phyloP scores from a whole-genome alignment of 2,888 invertebrate species.

The Craniophora ligustri region DNA sequence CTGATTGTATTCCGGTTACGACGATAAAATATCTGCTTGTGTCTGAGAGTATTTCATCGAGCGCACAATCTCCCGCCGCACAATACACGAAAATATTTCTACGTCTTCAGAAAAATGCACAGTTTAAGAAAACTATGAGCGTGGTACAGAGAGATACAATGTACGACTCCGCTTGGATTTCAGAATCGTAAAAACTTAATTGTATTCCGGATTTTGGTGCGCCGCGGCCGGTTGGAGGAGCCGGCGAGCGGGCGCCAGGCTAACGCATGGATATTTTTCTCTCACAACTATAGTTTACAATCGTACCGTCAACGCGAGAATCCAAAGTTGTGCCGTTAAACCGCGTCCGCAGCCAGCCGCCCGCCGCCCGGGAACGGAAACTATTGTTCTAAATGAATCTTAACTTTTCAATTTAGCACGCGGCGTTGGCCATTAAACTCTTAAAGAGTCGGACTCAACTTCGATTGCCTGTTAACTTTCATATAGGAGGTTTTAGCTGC shows the following conservation, averaged over 20 bases:
- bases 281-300: constrained; percentile 43
- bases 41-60: constrained; percentile 25
- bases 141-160: background rate
- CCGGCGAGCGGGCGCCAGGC: background rate
- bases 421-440: constrained; percentile 48
- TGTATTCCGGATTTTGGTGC: background rate
- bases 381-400: constrained; percentile 59
- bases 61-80: constrained; percentile 17
- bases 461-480: constrained; percentile 61
- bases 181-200: constrained; percentile 2
- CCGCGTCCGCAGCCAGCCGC: no score
- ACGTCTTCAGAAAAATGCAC: constrained; percentile 23
- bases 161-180: background rate
- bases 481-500: constrained; percentile 54
- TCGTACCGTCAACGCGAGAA: constrained; percentile 24
- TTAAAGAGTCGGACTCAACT: constrained; percentile 52
- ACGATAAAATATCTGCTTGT: constrained; percentile 41
- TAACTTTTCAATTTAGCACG: constrained; percentile 61
- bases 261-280: constrained; percentile 6
- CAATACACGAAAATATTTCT: constrained; percentile 27
- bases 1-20: constrained; percentile 38
- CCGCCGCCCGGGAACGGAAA: constrained; percentile 11
- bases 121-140: constrained; percentile 14
- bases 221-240: background rate
- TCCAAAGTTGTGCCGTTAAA: constrained; percentile 35